phyloP scores from a whole-genome alignment of 1,140 invertebrate species.

The Caenorhabditis elegans region DNA sequence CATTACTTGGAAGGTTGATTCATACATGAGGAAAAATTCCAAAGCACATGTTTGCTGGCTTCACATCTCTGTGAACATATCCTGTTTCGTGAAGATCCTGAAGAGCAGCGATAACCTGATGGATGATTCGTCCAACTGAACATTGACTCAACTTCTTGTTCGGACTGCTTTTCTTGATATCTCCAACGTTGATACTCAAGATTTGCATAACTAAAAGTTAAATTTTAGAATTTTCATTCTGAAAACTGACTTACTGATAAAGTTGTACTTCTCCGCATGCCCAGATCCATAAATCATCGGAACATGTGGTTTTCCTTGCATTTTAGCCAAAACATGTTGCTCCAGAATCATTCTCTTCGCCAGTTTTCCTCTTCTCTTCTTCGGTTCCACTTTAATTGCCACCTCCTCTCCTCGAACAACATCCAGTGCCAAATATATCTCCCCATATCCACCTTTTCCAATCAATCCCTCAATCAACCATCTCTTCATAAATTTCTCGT shows the following conservation, averaged over 20 bases:
- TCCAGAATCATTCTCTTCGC: conserved; percentile 93
- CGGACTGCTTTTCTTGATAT: conserved; percentile 83
- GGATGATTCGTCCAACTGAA: conserved; percentile 87
- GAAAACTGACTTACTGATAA: background rate
- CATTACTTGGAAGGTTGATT: background rate
- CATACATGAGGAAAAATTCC: conserved; percentile 43
- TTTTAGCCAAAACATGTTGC: conserved; percentile 88
- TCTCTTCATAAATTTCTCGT: conserved; percentile 39
- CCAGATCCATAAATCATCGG: conserved; percentile 50
- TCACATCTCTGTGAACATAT: conserved; percentile 96
- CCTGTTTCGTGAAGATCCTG: conserved; percentile 96
- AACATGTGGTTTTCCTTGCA: conserved; percentile 73
- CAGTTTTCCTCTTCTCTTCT: conserved; percentile 87
- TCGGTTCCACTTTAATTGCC: conserved; percentile 94
- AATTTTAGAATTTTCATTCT: background rate
- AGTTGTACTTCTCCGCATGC: conserved; percentile 36
- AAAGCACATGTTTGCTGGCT: conserved; percentile 72
- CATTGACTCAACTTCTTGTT: conserved; percentile 89
- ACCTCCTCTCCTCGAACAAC: conserved; percentile 77
- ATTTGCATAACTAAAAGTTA: conserved; percentile 71
- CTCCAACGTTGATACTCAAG: conserved; percentile 95
- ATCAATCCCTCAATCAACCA: conserved; percentile 75
- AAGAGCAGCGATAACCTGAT: conserved; percentile 78
- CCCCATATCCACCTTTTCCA: conserved; percentile 97
- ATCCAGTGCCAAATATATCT: conserved; percentile 97